Evolutionary conservation across 2,888 invertebrate species (phyloP).

Genomic region (Rhopalosiphum nymphaeae): DNA sequence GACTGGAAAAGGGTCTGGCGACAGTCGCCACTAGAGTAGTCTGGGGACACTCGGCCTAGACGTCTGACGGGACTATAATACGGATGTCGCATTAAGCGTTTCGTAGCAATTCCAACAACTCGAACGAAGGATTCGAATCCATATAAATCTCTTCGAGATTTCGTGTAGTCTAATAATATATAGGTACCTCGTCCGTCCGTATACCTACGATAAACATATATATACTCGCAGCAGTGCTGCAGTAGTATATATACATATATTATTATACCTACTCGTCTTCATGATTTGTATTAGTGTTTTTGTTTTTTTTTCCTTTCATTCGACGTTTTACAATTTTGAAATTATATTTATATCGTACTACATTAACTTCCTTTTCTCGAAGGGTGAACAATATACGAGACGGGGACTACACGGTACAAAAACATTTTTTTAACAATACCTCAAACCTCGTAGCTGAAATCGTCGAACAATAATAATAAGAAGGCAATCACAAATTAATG

Average conservation of each 20-base stretch:
- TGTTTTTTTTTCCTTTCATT: not conserved
- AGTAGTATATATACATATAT: not conserved
- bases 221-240: not conserved
- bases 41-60: conserved; percentile 33
- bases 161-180: not conserved
- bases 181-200: too few relatives aligned
- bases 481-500: conserved; percentile 4
- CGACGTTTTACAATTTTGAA: not conserved
- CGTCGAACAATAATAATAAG: not conserved
- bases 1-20: conserved; percentile 26
- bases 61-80: not conserved
- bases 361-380: not conserved
- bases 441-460: not conserved
- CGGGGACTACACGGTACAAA: not conserved
- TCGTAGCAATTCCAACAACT: not conserved
- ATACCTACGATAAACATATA: not conserved
- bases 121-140: not conserved
- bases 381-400: not conserved
- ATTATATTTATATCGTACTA: not conserved
- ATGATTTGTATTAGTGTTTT: not conserved
- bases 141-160: not conserved
- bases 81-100: not conserved
- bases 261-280: not conserved
- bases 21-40: conserved; percentile 22
- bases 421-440: not conserved